Base-by-base conservation (phyloP, 2,797 vertebrate species). In the Gastrophryne carolinensis region DNA sequence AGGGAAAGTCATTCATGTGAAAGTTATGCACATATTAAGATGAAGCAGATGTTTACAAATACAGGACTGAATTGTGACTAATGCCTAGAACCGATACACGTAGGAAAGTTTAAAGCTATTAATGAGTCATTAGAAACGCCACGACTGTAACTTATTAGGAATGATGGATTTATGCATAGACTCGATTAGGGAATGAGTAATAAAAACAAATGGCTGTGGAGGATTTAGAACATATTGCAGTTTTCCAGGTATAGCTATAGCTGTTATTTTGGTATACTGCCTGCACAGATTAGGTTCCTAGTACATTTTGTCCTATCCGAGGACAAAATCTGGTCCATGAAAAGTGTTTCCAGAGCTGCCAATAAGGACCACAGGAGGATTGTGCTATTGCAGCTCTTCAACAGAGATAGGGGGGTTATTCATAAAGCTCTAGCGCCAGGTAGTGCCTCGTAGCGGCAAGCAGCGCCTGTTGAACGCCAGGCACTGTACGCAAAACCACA, bases 41-140 rank as follows among this genome's bases (percentile, higher is more conserved):
- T 27, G 34, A 54, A 56, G 23, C 65, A 56, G 65, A 68, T 68
- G 50, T 27, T 56, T 54, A 15, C 65, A 68, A 56, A 68, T 54
- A 53, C 26, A 37, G 9, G 12, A 12, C 47, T 26, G 7, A 15
- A 13, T 39, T 27, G 34, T 68, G 65, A 56, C 65, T 41, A 68
- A 68, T 41, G 17, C 13, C 5, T 56, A 37, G 13, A 24, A 35
- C 15, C 7, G 17, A 67, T 54, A 27, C 23, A 54, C 26, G 32
- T 29, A 68, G 34, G 34, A 56, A 68, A 12, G 30, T n/a, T 54
- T 39, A 13, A 41, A 53, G 24, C 5, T 10, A 68, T 3, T 39
- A 68, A 27, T 41, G 23, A 68, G 49, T 21, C 65, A 68, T n/a
- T 1, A 39, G 49, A 67, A 50, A 53, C 26, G 24, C 34, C 34